A percentile compares a stretch with the other conserved stretches of the same genome.
phyloP scores from a whole-genome alignment of 2,797 vertebrate species.

The Gymnothorax reevesii region DNA sequence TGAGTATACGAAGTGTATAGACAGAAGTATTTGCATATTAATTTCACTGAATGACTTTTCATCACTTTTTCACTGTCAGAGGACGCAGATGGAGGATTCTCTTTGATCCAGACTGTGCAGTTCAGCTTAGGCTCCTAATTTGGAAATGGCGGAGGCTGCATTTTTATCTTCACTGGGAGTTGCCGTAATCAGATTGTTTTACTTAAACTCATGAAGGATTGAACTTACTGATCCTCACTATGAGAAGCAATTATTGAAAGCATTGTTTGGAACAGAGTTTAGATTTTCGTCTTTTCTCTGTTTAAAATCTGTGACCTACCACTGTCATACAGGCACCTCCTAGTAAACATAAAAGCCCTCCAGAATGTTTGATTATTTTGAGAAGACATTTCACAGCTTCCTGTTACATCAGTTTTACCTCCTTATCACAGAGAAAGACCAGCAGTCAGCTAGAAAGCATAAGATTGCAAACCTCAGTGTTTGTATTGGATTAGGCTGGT shows the following conservation, averaged over 20 bases:
- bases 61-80: not conserved
- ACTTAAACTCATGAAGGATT: not conserved
- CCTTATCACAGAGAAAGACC: not conserved
- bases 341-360: not conserved
- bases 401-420: not conserved
- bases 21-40: not conserved
- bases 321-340: not conserved
- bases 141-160: not conserved
- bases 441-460: not conserved
- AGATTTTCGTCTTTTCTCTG: not conserved
- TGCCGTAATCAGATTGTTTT: not conserved
- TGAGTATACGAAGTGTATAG: not conserved
- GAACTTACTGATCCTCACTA: not conserved
- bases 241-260: not conserved
- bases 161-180: not conserved
- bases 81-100: not conserved
- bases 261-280: not conserved
- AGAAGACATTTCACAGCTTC: not conserved
- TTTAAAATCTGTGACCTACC: not conserved
- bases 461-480: not conserved
- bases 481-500: not conserved
- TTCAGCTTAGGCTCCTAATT: not conserved
- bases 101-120: not conserved
- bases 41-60: slow-evolving; percentile 5
- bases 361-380: not conserved